Conservation (phyloP, 2,888 invertebrate species). For the Brenthis ino region DNA sequence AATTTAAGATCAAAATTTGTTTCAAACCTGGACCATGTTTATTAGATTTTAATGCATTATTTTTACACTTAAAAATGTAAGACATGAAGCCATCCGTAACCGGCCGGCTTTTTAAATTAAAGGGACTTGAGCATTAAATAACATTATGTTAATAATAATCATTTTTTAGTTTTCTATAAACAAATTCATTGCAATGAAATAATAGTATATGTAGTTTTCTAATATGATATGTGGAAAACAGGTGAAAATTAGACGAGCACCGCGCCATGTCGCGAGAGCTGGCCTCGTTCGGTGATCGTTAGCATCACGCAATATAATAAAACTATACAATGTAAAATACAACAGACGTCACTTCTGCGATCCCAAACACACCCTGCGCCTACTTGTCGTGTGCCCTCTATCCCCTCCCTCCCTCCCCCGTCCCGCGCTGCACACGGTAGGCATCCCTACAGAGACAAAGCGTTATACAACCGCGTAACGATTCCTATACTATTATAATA, state of each 20-base stretch:
- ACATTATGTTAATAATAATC: background rate
- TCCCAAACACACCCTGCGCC: too few species aligned
- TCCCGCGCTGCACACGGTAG: too few species aligned
- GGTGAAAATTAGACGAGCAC: background rate
- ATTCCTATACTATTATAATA: too few species aligned
- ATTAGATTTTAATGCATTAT: background rate
- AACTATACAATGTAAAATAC: conserved; percentile 26
- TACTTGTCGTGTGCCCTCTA: too few species aligned
- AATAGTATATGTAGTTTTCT: background rate
- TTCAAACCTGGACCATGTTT: too few species aligned
- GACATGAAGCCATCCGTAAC: background rate
- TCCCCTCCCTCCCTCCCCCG: too few species aligned
- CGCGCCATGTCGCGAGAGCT: background rate
- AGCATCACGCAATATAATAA: background rate
- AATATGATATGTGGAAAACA: conserved; percentile 5
- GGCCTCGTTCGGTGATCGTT: background rate
- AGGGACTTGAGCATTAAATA: background rate
- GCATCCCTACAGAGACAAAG: too few species aligned
- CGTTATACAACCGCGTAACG: too few species aligned
- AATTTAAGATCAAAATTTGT: too few species aligned
- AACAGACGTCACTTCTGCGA: conserved; percentile 7
- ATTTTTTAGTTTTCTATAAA: background rate
- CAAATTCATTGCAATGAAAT: background rate
- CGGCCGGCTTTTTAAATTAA: background rate
- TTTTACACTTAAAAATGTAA: background rate